phyloP scores from a whole-genome alignment of 2,797 vertebrate species.

The Sebastes matsubarae region DNA sequence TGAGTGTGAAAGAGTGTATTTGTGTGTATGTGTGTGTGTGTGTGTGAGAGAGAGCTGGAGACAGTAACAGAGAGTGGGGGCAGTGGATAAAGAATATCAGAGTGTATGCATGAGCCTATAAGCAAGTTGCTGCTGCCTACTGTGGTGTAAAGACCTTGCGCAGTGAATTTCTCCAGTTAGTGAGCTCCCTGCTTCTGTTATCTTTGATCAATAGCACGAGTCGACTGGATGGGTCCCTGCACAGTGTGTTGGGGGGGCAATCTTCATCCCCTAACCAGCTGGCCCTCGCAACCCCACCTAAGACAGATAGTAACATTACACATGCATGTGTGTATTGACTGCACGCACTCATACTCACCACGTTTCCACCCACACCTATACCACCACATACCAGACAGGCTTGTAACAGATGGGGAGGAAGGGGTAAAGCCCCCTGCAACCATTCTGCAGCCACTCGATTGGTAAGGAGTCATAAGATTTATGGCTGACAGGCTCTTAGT shows the following conservation, averaged over 20 bases:
- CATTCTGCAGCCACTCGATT: constrained; percentile 48
- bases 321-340: constrained; percentile 42
- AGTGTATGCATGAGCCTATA: constrained; percentile 33
- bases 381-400: constrained; percentile 31
- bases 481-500: constrained; percentile 54
- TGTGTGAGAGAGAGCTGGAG: not conserved
- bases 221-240: constrained; percentile 63
- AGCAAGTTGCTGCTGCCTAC: constrained; percentile 25
- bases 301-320: constrained; percentile 51
- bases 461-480: constrained; percentile 58
- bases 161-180: constrained; percentile 42
- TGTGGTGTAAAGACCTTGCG: constrained; percentile 30
- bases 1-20: constrained; percentile 23
- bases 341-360: constrained; percentile 8
- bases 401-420: constrained; percentile 62
- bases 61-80: not conserved
- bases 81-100: constrained; percentile 36
- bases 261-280: constrained; percentile 67
- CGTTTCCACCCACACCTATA: constrained; percentile 20
- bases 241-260: constrained; percentile 48
- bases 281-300: constrained; percentile 44
- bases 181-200: constrained; percentile 52
- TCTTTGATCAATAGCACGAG: constrained; percentile 64
- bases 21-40: not conserved
- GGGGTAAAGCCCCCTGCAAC: constrained; percentile 45